A percentile compares a stretch with the other conserved stretches of the same genome.
Conservation (phyloP, 2,888 invertebrate species). For the Formica aserva region DNA sequence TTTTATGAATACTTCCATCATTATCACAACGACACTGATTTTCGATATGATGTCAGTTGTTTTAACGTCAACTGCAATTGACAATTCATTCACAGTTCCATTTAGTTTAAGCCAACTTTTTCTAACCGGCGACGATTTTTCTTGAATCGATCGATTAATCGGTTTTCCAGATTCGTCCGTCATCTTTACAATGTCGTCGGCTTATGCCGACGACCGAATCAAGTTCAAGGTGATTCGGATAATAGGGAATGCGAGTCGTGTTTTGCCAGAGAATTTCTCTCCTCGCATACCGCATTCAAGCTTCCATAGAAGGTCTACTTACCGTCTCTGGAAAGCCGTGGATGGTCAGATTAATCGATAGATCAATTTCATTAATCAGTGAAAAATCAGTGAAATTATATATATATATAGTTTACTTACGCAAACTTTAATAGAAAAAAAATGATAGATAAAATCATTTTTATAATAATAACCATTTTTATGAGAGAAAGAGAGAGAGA, state of each 20-base stretch:
- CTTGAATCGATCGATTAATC: conserved; percentile 45
- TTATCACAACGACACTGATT: neutral
- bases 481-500: too few relatives aligned
- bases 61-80: neutral
- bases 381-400: conserved; percentile 34
- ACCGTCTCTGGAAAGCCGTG: conserved; percentile 65
- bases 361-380: conserved; percentile 63
- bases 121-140: conserved; percentile 8
- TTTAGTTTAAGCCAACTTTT: conserved; percentile 48
- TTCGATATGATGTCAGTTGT: neutral
- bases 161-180: conserved; percentile 35
- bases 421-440: neutral
- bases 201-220: conserved; percentile 69
- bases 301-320: conserved; percentile 79
- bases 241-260: conserved; percentile 75
- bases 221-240: conserved; percentile 80
- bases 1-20: neutral
- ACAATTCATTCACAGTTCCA: conserved; percentile 6
- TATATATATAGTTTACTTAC: neutral
- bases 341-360: conserved; percentile 59
- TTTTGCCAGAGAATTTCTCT: conserved; percentile 74
- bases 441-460: neutral
- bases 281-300: conserved; percentile 73
- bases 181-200: conserved; percentile 34
- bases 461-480: neutral